These are phyloP conservation scores for Ictalurus furcatus DNA, from an alignment of 2,113 vertebrate genomes.

Conservation along the genomic window DNA sequence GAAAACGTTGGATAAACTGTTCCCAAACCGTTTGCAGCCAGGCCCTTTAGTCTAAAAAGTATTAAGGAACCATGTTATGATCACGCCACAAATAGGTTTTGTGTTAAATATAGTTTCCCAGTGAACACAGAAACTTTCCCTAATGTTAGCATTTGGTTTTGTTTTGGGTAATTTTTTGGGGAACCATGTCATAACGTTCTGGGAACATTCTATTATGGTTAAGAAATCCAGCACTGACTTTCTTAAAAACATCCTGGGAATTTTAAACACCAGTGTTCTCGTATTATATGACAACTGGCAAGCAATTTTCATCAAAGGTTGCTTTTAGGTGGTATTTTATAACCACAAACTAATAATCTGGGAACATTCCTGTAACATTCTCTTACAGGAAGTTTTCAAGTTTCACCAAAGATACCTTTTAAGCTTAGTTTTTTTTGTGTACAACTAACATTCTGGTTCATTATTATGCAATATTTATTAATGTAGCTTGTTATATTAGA, in stretches of 20 bases:
- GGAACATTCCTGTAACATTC: too few species aligned
- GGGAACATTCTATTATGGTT: not conserved
- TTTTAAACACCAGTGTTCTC: not conserved
- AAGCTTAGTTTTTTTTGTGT: not conserved
- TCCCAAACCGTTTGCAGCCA: not conserved
- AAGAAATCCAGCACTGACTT: not conserved
- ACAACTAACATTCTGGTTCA: not conserved
- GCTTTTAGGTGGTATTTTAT: not conserved
- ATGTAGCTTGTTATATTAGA: not conserved
- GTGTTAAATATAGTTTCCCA: too few species aligned
- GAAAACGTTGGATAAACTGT: not conserved
- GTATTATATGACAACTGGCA: not conserved
- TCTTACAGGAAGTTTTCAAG: not conserved
- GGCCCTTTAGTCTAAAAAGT: not conserved
- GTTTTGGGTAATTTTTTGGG: not conserved
- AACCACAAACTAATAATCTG: not conserved
- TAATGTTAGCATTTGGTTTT: not conserved
- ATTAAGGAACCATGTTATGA: not conserved
- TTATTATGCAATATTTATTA: not conserved
- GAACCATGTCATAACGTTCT: not conserved
- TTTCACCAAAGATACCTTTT: not conserved
- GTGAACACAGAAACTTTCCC: not conserved
- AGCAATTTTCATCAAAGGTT: not conserved
- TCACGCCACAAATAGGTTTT: not conserved
- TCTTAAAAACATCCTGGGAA: not conserved